Conservation (phyloP, 2,888 invertebrate genomes). For the Brenthis ino region DNA sequence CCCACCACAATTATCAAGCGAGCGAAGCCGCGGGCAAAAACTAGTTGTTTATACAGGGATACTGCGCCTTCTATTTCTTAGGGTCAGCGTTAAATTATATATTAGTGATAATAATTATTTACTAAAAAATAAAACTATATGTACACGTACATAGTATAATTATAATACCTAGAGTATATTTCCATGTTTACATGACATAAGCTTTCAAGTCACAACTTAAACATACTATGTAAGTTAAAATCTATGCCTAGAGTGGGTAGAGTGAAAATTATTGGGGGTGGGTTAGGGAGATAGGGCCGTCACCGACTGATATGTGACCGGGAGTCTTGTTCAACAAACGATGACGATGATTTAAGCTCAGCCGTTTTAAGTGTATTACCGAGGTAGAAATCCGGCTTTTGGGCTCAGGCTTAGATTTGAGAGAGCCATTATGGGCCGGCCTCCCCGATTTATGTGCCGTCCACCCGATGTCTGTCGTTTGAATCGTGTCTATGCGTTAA, state of each 20-base stretch:
- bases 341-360: conserved; percentile 82
- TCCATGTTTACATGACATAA: conserved; percentile 16
- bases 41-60: too few species aligned
- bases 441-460: conserved; percentile 73
- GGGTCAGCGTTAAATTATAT: too few species aligned
- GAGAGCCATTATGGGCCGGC: conserved; percentile 69
- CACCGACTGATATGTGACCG: conserved; percentile 80
- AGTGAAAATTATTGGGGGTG: conserved; percentile 68
- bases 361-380: conserved; percentile 82
- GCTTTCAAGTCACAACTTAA: conserved; percentile 60
- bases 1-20: too few species aligned
- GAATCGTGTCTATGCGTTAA: conserved; percentile 39
- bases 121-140: background rate
- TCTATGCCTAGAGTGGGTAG: conserved; percentile 72
- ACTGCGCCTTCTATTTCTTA: too few species aligned
- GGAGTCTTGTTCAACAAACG: conserved; percentile 83
- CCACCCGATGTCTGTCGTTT: conserved; percentile 42
- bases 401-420: conserved; percentile 76
- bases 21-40: too few species aligned
- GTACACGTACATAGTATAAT: background rate
- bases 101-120: too few species aligned
- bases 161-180: background rate
- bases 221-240: conserved; percentile 65
- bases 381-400: conserved; percentile 78
- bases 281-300: conserved; percentile 51